Evolutionary conservation across 1,140 invertebrate genomes (phyloP).

Genomic region (Vanessa tameamea): DNA sequence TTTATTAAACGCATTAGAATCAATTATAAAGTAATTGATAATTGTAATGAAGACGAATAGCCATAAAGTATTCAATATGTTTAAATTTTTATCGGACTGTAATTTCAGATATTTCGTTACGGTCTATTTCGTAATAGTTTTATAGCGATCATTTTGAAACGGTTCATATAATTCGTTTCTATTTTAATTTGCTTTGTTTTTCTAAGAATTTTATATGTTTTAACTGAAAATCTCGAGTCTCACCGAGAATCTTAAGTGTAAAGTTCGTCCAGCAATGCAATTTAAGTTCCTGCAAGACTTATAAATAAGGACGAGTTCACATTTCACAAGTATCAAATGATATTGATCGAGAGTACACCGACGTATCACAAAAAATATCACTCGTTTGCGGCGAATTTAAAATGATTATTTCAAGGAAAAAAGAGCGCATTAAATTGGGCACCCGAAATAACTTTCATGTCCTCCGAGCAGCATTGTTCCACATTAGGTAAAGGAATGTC

Average conservation of each 20-base stretch:
- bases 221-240: not conserved
- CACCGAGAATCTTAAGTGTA: not conserved
- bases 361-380: slow-evolving; percentile 27
- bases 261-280: not conserved
- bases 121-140: slow-evolving; percentile 2
- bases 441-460: slow-evolving; percentile 57
- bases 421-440: slow-evolving; percentile 30
- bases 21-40: not conserved
- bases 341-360: slow-evolving; percentile 15
- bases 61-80: not conserved
- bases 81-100: not conserved
- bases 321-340: not conserved
- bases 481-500: slow-evolving; percentile 75
- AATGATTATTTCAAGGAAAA: slow-evolving; percentile 44
- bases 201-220: not conserved
- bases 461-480: slow-evolving; percentile 60
- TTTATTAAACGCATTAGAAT: too few relatives aligned
- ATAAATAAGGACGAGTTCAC: not conserved
- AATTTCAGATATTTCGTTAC: not conserved
- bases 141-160: slow-evolving; percentile 1
- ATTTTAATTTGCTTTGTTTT: not conserved
- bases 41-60: not conserved
- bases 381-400: slow-evolving; percentile 26
- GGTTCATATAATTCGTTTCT: slow-evolving; percentile 4
- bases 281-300: not conserved